Conservation (phyloP, 2,797 vertebrate species). For the Pangasius krempfi region DNA sequence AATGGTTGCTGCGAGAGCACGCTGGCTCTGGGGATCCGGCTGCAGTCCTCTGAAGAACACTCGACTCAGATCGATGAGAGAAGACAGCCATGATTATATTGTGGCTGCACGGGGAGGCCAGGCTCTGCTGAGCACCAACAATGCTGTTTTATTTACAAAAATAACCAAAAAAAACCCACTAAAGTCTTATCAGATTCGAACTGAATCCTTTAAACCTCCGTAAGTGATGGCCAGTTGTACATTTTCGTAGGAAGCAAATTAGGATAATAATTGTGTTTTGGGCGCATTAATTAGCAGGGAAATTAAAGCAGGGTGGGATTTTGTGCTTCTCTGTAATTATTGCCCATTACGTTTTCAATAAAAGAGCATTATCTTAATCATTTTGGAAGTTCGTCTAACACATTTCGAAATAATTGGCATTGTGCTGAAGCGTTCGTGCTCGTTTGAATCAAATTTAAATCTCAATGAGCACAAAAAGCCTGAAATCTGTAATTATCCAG, state of each 20-base stretch:
- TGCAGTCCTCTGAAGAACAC: conserved; percentile 23
- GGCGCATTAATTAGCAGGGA: conserved; percentile 12
- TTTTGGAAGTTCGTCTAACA: conserved; percentile 27
- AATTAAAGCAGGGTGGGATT: conserved; percentile 23
- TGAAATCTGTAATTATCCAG: conserved; percentile 26
- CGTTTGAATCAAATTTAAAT: conserved; percentile 27
- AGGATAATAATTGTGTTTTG: conserved; percentile 31
- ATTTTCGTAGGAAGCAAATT: background rate
- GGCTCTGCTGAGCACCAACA: conserved; percentile 12
- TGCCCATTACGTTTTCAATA: conserved; percentile 18
- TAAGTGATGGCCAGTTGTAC: background rate
- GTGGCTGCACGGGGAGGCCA: conserved; percentile 20
- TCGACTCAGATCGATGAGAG: conserved; percentile 43
- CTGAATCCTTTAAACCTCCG: background rate
- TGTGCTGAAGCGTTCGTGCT: background rate
- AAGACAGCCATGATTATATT: conserved; percentile 47
- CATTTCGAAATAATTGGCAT: conserved; percentile 26
- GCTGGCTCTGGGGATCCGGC: conserved; percentile 12
- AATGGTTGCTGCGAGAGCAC: conserved; percentile 9
- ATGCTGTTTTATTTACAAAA: background rate
- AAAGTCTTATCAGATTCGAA: background rate
- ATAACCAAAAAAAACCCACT: background rate
- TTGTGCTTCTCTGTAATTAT: conserved; percentile 40
- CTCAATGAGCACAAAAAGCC: background rate
- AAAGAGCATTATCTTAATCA: conserved; percentile 34